Percentiles rank a stretch among this genome's conserved stretches.
phyloP scores from a whole-genome alignment of 2,113 vertebrate genomes.

The Mesitornis unicolor region DNA sequence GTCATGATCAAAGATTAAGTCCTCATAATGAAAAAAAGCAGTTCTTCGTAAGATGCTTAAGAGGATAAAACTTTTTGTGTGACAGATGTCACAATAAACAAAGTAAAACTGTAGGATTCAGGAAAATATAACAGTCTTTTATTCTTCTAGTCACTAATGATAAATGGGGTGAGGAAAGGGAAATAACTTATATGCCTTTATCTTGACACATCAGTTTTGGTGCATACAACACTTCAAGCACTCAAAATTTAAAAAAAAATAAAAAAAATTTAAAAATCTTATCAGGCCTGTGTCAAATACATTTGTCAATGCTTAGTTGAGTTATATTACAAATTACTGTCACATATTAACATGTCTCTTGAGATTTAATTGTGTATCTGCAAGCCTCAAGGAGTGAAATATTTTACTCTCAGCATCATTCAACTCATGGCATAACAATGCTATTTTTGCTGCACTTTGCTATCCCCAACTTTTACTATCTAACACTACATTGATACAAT shows the following conservation, averaged over 20 bases:
- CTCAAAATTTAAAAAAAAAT: background rate
- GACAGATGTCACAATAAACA: constrained; percentile 52
- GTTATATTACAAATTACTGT: constrained; percentile 27
- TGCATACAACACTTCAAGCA: background rate
- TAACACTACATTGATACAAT: accelerated
- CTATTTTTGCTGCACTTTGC: background rate
- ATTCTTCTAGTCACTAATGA: background rate
- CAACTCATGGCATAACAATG: background rate
- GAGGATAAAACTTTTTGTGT: constrained; percentile 40
- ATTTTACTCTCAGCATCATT: background rate
- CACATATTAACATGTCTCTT: constrained; percentile 7
- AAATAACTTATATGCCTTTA: constrained; percentile 38
- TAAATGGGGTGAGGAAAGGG: background rate
- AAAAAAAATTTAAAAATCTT: background rate
- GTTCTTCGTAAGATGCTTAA: constrained; percentile 23
- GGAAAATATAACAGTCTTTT: background rate
- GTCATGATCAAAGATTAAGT: constrained; percentile 40
- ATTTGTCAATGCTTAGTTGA: constrained; percentile 43
- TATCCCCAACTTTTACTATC: background rate
- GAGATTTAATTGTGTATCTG: constrained; percentile 20
- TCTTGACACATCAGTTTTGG: constrained; percentile 26
- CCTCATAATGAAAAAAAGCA: background rate
- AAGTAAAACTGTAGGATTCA: constrained; percentile 6
- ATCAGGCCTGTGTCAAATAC: constrained; percentile 28
- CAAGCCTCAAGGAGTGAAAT: background rate